phyloP scores from a whole-genome alignment of 2,888 invertebrate species.

The Bembecia ichneumoniformis region DNA sequence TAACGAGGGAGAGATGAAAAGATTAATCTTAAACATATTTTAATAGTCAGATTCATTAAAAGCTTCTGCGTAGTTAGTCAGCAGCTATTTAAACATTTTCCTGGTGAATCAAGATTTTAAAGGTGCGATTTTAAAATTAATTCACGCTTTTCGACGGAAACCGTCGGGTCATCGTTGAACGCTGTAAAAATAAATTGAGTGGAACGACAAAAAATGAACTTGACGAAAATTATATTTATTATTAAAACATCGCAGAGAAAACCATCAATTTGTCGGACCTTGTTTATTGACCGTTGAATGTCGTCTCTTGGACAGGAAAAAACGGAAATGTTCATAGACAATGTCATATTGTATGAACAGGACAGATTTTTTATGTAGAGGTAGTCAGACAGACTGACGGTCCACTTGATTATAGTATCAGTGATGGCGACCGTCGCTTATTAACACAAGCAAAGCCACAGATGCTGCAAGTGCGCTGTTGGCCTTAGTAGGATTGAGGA shows the following conservation, averaged over 20 bases:
- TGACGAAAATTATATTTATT: not conserved
- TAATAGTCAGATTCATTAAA: conserved; percentile 11
- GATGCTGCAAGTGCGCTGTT: too few species aligned
- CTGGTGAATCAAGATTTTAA: not conserved
- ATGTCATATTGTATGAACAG: too few species aligned
- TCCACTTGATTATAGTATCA: too few species aligned
- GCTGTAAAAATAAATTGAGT: not conserved
- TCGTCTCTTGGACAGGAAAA: not conserved
- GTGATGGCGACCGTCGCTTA: too few species aligned
- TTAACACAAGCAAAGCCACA: too few species aligned
- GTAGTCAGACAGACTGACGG: too few species aligned
- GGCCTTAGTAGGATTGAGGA: too few species aligned
- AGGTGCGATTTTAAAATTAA: conserved; percentile 2
- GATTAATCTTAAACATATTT: conserved; percentile 9
- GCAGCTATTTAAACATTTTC: conserved; percentile 1
- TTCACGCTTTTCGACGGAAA: conserved; percentile 12
- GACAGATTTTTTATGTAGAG: too few species aligned
- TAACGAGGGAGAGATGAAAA: not conserved
- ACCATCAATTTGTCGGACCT: not conserved
- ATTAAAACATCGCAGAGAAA: not conserved
- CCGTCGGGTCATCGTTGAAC: conserved; percentile 16
- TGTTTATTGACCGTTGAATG: not conserved
- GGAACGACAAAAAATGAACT: not conserved
- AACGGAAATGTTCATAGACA: not conserved
- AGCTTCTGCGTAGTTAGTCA: conserved; percentile 9